Conservation (phyloP, 2,888 invertebrate species). For the Cheiracanthium punctorium region DNA sequence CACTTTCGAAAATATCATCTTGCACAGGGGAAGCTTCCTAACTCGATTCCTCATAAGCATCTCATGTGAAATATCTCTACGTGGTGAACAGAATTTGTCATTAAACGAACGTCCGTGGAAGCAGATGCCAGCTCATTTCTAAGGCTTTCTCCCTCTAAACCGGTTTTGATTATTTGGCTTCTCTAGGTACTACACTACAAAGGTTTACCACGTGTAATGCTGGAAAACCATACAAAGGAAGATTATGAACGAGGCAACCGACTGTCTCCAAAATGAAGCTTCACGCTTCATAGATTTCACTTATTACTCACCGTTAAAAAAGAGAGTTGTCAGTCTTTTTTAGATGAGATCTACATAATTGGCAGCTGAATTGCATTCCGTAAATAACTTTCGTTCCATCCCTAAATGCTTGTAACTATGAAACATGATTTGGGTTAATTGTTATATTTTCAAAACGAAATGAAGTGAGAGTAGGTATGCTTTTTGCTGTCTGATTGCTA, state of each 20-base stretch:
- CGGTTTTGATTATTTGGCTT: slow-evolving; percentile 9
- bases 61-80: neutral
- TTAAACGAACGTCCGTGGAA: neutral
- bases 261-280: neutral
- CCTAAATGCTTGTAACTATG: too few species aligned
- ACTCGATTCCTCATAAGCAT: too few species aligned
- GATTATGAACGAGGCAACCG: too few species aligned
- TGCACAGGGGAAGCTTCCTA: too few species aligned
- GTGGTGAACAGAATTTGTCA: neutral
- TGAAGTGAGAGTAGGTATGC: too few species aligned
- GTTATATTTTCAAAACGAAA: too few species aligned
- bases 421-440: too few species aligned
- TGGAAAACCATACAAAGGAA: slow-evolving; percentile 40
- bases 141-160: slow-evolving; percentile 8
- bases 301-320: neutral
- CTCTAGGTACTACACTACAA: neutral
- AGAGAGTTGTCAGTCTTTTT: neutral
- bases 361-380: neutral
- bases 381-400: neutral
- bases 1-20: too few species aligned
- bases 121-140: slow-evolving; percentile 1
- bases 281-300: neutral
- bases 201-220: slow-evolving; percentile 39
- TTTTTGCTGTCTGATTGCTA: too few species aligned
- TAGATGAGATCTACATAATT: neutral